Base-by-base conservation (phyloP, 1,140 invertebrate species). In the Dreissena polymorpha region DNA sequence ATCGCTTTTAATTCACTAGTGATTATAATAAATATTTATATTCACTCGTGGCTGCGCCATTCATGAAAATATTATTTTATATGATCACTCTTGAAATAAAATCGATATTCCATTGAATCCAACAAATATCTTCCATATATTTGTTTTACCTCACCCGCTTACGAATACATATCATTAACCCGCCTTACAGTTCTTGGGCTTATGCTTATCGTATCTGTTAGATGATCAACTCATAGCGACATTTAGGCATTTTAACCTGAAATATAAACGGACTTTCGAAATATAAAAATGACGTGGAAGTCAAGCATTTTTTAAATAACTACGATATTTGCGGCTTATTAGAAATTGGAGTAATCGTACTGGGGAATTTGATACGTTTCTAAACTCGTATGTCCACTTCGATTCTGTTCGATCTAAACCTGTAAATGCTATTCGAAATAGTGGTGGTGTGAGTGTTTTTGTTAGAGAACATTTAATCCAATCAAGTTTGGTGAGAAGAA, bases 381-480 rank as follows among this genome's bases (percentile, higher is more conserved):
- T 60, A 12, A n/a, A 18, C 16, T 60, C 57, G 16, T 60, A 60
- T 23, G 57, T 23, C 21, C 57, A 60, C 21, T 60, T 60, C 6
- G 57, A 60, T 23, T 60, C 16, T 60, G 57, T 60, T 60, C 16
- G 57, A 60, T n/a, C 57, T n/a, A 60, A 60, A 60, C 57, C 16
- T 60, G 16, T n/a, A n/a, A 60, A 60, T 60, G 57, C 21, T n/a
- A 60, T 60, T 60, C 57, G 57, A n/a, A 60, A 60, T 60, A 60
- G 16, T 60, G 57, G 57, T n/a, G 57, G 57, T 60, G 57, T 60
- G 21, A 60, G 57, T 23, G 57, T 39, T 60, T 60, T 60, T 60
- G 57, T 23, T n/a, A n/a, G 57, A 60, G 57, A 18, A 60, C 16
- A 23, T 60, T 23, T 60, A n/a, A 60, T n/a, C 21, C 16, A n/a